Evolutionary conservation across 2,888 invertebrate species (phyloP), one percentile per base, ranked within the genome.

Genomic region (Rhagonycha fulva): DNA sequence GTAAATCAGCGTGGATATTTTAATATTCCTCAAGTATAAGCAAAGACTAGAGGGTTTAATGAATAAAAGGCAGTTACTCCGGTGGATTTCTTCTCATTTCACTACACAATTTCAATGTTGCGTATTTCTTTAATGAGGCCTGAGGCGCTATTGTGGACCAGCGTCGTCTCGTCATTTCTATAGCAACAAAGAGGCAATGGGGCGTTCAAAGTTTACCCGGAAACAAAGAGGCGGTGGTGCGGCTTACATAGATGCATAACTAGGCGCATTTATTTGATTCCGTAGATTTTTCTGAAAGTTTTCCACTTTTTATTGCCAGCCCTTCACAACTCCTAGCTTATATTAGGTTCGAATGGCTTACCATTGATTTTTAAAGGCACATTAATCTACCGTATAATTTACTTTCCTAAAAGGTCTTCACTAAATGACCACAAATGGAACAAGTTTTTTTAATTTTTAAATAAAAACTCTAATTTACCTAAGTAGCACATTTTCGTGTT

Each of bases 181-280:
- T 75, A 77, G 80, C 79, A 81, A 81, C 81, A 82, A 81, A 82
- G 76, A 80, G 80, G 82, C 82, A 83, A 82, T 83, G 83, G 83
- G 79, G 82, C 82, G 83, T 82, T 81, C 77, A 82, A 80, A 83
- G 83, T 82, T 82, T 83, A 82, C 82, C 79, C 79, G 81, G 83
- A 81, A 82, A 82, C 82, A 82, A 82, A 82, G 82, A 82, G 78
- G 75, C 79, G 81, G 79, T 80, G 81, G 81, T 81, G 80, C 80
- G 78, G 76, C 76, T 75, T 79, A 82, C 82, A 80, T 82, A 83
- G 82, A 84, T 83, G 83, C 83, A 82, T 82, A 83, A 82, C 82
- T 82, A 82, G 78, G 80, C 83, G 79, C 82, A 82, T 83, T 84
- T 83, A 83, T 83, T 83, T 81, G 81, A 84, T 83, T 84, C 81